These are phyloP conservation scores for Hydrozoanthus tunicans DNA, from an alignment of 64 coral and sea anemone genomes.

Conservation along the genomic window DNA sequence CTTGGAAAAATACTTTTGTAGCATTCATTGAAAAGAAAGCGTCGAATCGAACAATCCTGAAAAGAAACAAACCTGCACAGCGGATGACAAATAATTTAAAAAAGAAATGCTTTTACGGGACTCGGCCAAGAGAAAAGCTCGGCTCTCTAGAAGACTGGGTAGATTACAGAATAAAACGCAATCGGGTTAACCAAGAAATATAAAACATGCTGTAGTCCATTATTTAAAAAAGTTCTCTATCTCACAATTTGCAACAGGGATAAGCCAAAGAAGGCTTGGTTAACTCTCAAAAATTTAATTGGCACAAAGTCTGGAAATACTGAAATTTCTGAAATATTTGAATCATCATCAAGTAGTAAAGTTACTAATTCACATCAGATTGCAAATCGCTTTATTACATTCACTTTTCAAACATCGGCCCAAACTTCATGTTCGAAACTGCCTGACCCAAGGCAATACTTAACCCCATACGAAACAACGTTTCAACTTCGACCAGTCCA, in stretches of 20 bases:
- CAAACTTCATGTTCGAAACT: conserved; percentile 8
- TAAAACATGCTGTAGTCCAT: neutral
- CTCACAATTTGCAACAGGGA: neutral
- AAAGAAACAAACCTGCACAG: neutral
- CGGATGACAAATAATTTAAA: neutral
- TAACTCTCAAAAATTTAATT: conserved; percentile 12
- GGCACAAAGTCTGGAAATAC: conserved; percentile 23
- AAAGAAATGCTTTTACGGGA: neutral
- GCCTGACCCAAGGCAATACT: neutral
- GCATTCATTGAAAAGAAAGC: too few relatives aligned
- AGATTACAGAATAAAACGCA: neutral
- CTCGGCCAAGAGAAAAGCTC: neutral
- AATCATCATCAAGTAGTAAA: neutral
- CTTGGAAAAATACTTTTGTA: too few relatives aligned
- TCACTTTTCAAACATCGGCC: conserved; percentile 14
- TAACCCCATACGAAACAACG: neutral
- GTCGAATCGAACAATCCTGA: too few relatives aligned
- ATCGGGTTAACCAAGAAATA: neutral
- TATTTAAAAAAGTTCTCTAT: neutral
- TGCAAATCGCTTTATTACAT: neutral
- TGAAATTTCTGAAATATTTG: conserved; percentile 21
- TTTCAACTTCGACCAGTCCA: neutral
- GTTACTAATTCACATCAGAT: conserved; percentile 20
- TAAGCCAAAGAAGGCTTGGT: neutral
- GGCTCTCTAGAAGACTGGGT: neutral